Base-by-base conservation (phyloP, 2,113 vertebrate genomes). In the Halichoeres trimaculatus region DNA sequence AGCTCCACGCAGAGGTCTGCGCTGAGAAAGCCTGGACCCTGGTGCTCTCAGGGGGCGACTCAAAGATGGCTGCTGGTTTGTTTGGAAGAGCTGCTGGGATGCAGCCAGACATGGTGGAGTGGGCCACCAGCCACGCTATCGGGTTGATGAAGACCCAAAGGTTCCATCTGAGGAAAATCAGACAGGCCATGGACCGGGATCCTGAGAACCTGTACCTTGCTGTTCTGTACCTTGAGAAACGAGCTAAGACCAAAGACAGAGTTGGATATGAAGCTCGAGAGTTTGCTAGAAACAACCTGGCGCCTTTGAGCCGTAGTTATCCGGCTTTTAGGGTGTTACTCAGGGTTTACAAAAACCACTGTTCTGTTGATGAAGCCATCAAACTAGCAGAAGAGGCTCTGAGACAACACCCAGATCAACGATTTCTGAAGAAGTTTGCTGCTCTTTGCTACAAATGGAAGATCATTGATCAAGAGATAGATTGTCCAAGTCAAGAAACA, bases 21-120 rank as follows among this genome's bases (percentile, higher is more conserved):
- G 90, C 85, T 2, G 91, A 93, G 41, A 91, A 90, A 50, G 91
- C 80, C 69, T 93, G 90, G 90, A 90, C 81, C 4, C 74, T 93
- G 69, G 90, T 90, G 90, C 81, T 73, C 40, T 85, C 88, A 7
- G 11, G 58, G 5, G n/a, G n/a, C n/a, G n/a, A 0, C 1, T 48
- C n/a, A n/a, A n/a, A n/a, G 68, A 60, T 56, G 52, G 90, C 78
- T 6, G 56, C 19, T 3, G 77, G 86, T 2, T 76, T 22, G 26
- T 91, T 93, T 62, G 73, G 85, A 63, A 88, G 26, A 72, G 91
- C 91, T n/a, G 78, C 87, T 62, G 53, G 80, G 71, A 82, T 88
- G 85, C 83, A 90, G 74, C 91, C 90, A 0, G 85, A 88, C 35
- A n/a, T 59, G 65, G 83, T 75, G 66, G 85, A 88, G 51, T 91